phyloP scores from a whole-genome alignment of 2,113 vertebrate species.

The Dinomys branickii region DNA sequence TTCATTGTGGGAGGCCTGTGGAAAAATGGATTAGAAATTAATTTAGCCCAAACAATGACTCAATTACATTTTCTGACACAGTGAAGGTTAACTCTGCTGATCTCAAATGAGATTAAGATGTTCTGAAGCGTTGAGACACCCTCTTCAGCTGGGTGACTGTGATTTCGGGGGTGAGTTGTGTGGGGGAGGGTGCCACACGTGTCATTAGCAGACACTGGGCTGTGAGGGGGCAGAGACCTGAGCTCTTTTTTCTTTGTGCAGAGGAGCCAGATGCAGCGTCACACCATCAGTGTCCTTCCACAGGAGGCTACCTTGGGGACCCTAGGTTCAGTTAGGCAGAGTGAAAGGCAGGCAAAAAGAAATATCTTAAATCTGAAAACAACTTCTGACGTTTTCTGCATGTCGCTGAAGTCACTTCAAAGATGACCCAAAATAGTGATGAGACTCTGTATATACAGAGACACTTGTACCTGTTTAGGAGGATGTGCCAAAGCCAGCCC shows the following conservation, averaged over 20 bases:
- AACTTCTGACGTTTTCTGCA: not conserved
- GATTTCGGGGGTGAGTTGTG: not conserved
- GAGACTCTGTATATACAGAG: not conserved
- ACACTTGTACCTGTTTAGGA: not conserved
- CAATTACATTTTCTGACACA: slow-evolving; percentile 30
- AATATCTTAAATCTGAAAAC: not conserved
- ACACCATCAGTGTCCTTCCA: accelerated
- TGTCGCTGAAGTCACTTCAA: not conserved
- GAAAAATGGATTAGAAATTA: slow-evolving; percentile 27
- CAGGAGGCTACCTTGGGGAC: not conserved
- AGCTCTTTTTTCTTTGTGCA: not conserved
- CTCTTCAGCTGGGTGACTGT: not conserved
- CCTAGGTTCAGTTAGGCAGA: not conserved
- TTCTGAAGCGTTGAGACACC: not conserved
- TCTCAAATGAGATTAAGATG: not conserved
- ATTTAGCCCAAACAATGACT: slow-evolving; percentile 47
- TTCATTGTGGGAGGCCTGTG: slow-evolving; percentile 52
- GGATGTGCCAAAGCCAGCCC: not conserved
- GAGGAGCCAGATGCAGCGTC: not conserved
- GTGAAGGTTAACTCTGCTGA: not conserved
- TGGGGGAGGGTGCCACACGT: not conserved
- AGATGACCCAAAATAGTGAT: not conserved
- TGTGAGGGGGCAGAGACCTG: no score
- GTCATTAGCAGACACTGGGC: accelerated
- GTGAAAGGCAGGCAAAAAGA: not conserved